Percentiles rank a stretch among this genome's conserved stretches.
These are phyloP conservation scores for Centropus bengalensis DNA, from an alignment of 2,113 vertebrate genomes.

Conservation along the genomic window DNA sequence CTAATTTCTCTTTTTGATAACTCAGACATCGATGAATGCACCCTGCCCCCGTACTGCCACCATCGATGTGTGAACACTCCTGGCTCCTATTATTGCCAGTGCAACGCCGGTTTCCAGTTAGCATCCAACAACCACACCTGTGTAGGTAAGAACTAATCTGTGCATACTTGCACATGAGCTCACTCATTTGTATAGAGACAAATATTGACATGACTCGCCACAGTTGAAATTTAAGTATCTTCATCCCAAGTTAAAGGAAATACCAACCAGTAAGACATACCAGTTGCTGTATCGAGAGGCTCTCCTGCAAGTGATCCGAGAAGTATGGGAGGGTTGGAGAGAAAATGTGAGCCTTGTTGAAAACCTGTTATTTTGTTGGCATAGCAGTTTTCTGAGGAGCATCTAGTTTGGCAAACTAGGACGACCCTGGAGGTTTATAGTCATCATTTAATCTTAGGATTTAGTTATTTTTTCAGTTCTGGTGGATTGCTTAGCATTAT, in stretches of 20 bases:
- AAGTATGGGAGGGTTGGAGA: not conserved
- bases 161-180: not conserved
- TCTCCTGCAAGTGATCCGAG: rapidly evolving
- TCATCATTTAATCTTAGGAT: not conserved
- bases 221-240: rapidly evolving
- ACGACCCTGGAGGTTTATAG: not conserved
- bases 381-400: not conserved
- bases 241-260: not conserved
- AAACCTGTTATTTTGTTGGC: not conserved
- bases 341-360: not conserved
- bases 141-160: constrained; percentile 83
- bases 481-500: not conserved
- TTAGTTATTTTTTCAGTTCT: not conserved
- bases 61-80: constrained; percentile 92
- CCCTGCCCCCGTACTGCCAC: constrained; percentile 88
- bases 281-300: not conserved
- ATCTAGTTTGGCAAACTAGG: not conserved
- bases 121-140: constrained; percentile 95
- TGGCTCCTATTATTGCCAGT: constrained; percentile 94
- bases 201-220: rapidly evolving
- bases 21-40: constrained; percentile 91
- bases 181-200: no score
- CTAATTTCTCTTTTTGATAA: constrained; percentile 31
- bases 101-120: constrained; percentile 90
- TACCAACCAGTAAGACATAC: not conserved